These are phyloP conservation scores for Tachyglossus aculeatus DNA, from an alignment of 2,797 vertebrate genomes.

Conservation along the genomic window DNA sequence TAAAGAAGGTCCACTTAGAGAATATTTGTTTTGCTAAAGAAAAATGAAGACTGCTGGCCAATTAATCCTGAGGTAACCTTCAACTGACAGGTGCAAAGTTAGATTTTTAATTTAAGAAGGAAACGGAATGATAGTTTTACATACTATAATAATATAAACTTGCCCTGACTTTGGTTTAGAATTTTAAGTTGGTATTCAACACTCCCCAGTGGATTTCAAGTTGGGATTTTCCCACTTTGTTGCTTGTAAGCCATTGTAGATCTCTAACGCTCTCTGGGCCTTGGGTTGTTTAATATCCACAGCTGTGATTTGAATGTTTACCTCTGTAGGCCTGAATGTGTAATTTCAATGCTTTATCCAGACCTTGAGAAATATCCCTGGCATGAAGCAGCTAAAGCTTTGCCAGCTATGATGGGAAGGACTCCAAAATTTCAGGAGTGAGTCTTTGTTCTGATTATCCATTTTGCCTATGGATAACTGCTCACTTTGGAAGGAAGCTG, in stretches of 20 bases:
- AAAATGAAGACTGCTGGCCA: not conserved
- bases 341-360: not conserved
- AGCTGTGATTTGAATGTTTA: not conserved
- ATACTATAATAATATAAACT: too few relatives aligned
- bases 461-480: slow-evolving; percentile 22
- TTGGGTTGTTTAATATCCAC: not conserved
- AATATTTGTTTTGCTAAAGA: not conserved
- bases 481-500: slow-evolving; percentile 15
- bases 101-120: not conserved
- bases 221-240: not conserved
- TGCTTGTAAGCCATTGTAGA: not conserved
- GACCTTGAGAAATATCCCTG: not conserved
- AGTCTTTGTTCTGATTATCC: slow-evolving; percentile 10
- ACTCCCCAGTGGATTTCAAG: not conserved
- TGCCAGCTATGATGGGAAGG: slow-evolving; percentile 15
- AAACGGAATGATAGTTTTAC: not conserved
- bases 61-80: not conserved
- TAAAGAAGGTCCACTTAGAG: not conserved
- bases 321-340: slow-evolving; percentile 8
- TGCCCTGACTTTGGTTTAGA: too few relatives aligned
- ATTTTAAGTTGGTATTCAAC: not conserved
- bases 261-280: not conserved
- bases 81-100: not conserved
- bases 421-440: slow-evolving; percentile 3
- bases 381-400: not conserved